phyloP scores from a whole-genome alignment of 2,113 vertebrate species.

The Parotia lawesii region DNA sequence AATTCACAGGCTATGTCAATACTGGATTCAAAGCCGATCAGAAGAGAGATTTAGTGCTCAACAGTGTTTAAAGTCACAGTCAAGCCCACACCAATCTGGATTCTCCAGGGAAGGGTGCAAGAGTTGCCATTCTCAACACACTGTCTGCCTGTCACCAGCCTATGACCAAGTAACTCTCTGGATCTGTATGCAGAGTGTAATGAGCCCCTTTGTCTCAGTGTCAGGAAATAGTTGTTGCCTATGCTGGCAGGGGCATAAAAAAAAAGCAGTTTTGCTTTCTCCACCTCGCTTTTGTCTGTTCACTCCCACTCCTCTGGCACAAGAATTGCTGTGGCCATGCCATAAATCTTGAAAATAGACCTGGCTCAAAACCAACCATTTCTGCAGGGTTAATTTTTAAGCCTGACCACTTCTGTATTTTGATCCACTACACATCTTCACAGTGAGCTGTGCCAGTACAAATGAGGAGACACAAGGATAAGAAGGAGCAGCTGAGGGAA shows the following conservation, averaged over 20 bases:
- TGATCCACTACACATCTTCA: neutral
- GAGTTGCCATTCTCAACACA: neutral
- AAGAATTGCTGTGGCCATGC: neutral
- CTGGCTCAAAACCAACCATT: neutral
- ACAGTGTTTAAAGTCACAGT: neutral
- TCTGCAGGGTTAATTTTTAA: neutral
- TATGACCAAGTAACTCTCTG: neutral
- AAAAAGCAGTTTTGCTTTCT: neutral
- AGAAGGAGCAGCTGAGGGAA: neutral
- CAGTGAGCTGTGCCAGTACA: neutral
- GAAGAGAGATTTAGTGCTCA: neutral
- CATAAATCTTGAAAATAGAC: neutral
- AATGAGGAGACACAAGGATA: neutral
- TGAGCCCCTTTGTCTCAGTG: neutral
- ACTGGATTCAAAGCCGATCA: neutral
- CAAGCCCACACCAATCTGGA: neutral
- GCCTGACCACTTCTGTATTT: neutral
- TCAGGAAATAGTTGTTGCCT: neutral
- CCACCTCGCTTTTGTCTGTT: neutral
- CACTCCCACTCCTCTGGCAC: neutral
- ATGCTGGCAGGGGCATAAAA: neutral
- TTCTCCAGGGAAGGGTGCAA: neutral
- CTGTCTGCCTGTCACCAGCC: rapidly evolving
- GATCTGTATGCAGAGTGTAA: neutral
- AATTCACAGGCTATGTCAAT: neutral